These are phyloP conservation scores for Tenrec ecaudatus DNA, from an alignment of 2,113 vertebrate species.

Conservation along the genomic window DNA sequence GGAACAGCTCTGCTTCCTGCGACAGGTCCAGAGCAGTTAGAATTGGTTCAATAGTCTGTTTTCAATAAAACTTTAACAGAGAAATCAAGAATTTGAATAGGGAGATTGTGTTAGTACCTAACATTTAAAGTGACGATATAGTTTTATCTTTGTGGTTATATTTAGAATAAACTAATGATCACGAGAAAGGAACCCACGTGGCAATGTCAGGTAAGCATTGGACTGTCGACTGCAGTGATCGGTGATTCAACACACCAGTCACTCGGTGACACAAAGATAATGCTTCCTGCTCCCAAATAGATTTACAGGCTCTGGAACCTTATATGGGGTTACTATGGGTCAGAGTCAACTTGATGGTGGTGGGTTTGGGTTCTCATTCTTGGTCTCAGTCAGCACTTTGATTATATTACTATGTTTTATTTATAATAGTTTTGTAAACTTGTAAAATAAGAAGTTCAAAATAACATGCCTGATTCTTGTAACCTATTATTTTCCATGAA, in stretches of 20 bases:
- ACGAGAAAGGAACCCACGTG: too few species aligned
- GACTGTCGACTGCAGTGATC: too few species aligned
- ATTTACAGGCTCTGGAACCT: too few species aligned
- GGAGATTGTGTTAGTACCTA: conserved; percentile 51
- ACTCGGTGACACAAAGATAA: too few species aligned
- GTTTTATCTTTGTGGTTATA: conserved; percentile 44
- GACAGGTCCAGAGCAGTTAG: too few species aligned
- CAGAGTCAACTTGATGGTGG: too few species aligned
- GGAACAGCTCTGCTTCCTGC: too few species aligned
- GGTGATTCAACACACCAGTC: too few species aligned
- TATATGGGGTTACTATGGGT: too few species aligned
- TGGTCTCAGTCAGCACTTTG: conserved; percentile 17
- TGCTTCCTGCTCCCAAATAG: too few species aligned
- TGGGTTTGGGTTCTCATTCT: neutral
- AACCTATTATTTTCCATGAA: neutral
- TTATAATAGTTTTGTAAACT: conserved; percentile 33
- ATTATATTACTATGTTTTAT: conserved; percentile 30
- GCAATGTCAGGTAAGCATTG: too few species aligned
- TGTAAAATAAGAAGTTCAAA: conserved; percentile 35
- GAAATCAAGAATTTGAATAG: conserved; percentile 51
- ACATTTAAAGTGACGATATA: conserved; percentile 27
- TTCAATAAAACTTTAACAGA: conserved; percentile 3
- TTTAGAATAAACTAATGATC: neutral
- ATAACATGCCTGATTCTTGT: neutral
- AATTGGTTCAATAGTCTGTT: neutral